These are phyloP conservation scores for Camponotus pennsylvanicus DNA, from an alignment of 1,140 invertebrate genomes.

Conservation along the genomic window DNA sequence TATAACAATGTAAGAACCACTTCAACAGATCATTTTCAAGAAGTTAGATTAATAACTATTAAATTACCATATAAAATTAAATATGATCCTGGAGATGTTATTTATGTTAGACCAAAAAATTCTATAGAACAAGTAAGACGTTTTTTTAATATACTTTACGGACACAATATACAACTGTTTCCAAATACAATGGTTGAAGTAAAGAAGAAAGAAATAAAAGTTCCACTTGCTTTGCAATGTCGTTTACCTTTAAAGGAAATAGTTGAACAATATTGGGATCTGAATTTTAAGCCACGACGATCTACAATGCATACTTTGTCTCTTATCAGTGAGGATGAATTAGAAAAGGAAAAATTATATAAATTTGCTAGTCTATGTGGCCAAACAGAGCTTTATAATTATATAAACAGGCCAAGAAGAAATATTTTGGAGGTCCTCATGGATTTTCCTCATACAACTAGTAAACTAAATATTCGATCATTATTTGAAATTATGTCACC, in stretches of 20 bases:
- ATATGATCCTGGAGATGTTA: slow-evolving; percentile 95
- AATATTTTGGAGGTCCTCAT: slow-evolving; percentile 96
- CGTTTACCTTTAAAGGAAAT: slow-evolving; percentile 88
- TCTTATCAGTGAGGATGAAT: slow-evolving; percentile 92
- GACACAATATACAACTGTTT: slow-evolving; percentile 87
- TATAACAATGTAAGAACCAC: slow-evolving; percentile 89
- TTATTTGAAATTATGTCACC: slow-evolving; percentile 96
- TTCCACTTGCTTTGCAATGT: slow-evolving; percentile 87
- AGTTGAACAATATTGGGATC: slow-evolving; percentile 92
- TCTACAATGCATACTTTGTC: slow-evolving; percentile 95
- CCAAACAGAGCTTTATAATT: slow-evolving; percentile 95
- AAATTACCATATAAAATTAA: slow-evolving; percentile 84
- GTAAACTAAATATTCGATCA: slow-evolving; percentile 91
- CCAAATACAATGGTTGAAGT: slow-evolving; percentile 87
- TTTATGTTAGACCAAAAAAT: slow-evolving; percentile 95
- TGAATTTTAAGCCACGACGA: slow-evolving; percentile 93
- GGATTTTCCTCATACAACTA: slow-evolving; percentile 95
- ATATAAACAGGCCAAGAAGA: slow-evolving; percentile 95
- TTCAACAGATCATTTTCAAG: slow-evolving; percentile 91
- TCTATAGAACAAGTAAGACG: slow-evolving; percentile 90
- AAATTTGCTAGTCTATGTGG: slow-evolving; percentile 95
- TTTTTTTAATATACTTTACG: slow-evolving; percentile 89
- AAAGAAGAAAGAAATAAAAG: slow-evolving; percentile 89
- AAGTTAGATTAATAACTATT: slow-evolving; percentile 95
- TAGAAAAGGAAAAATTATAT: slow-evolving; percentile 96